Percentiles rank a stretch among this genome's conserved stretches.
These are phyloP conservation scores for Caenorhabditis sp. DNA, from an alignment of 2,888 invertebrate species.

Conservation along the genomic window DNA sequence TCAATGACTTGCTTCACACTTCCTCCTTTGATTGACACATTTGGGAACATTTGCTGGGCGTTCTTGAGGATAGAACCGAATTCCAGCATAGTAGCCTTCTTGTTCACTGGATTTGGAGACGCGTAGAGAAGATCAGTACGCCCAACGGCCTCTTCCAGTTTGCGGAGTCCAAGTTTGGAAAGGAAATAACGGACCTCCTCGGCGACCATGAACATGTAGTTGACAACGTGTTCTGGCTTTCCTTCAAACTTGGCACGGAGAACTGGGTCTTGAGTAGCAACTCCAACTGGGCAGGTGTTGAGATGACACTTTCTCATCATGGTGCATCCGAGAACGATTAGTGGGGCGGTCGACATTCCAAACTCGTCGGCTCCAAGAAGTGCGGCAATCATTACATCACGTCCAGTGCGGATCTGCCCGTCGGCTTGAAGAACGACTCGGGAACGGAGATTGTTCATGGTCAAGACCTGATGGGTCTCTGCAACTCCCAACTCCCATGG, in stretches of 20 bases:
- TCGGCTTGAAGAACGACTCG: slow-evolving; percentile 97
- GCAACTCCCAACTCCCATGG: slow-evolving; percentile 99
- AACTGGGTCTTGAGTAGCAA: slow-evolving; percentile 97
- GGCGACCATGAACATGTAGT: slow-evolving; percentile 97
- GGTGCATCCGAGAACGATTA: slow-evolving; percentile 98
- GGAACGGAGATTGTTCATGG: slow-evolving; percentile 86
- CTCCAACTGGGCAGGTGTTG: slow-evolving; percentile 99
- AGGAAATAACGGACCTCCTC: slow-evolving; percentile 95
- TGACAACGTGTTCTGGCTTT: slow-evolving; percentile 97
- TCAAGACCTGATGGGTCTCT: slow-evolving; percentile 93
- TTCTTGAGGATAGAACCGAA: slow-evolving; percentile 92
- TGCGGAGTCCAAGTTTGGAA: slow-evolving; percentile 92
- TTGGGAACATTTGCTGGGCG: slow-evolving; percentile 93
- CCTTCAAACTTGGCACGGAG: slow-evolving; percentile 97
- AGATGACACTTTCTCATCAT: slow-evolving; percentile 99
- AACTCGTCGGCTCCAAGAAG: slow-evolving; percentile 98
- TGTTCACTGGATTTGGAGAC: slow-evolving; percentile 87
- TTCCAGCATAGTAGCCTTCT: slow-evolving; percentile 92
- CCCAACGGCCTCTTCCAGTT: slow-evolving; percentile 80
- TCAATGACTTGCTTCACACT: slow-evolving; percentile 87
- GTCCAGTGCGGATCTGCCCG: slow-evolving; percentile 95
- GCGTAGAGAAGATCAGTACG: slow-evolving; percentile 91
- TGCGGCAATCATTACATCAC: slow-evolving; percentile 96
- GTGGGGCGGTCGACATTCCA: slow-evolving; percentile 97
- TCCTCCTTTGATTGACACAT: slow-evolving; percentile 92